phyloP scores from a whole-genome alignment of 2,113 vertebrate genomes.

The Oenanthe oenanthe region DNA sequence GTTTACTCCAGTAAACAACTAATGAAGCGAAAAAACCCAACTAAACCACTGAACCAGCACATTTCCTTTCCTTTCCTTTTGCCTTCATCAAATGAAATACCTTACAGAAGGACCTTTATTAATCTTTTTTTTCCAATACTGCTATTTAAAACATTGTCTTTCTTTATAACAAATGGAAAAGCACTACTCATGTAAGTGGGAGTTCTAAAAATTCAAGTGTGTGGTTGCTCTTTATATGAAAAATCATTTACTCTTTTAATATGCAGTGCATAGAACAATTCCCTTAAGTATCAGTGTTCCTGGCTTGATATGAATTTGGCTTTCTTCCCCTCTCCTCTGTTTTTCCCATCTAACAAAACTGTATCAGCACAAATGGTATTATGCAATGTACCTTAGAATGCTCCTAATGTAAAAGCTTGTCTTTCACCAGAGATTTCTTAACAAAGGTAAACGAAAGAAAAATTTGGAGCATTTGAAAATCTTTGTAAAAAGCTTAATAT shows the following conservation, averaged over 20 bases:
- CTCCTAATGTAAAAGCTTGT: background rate
- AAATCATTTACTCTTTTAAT: background rate
- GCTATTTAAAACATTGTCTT: background rate
- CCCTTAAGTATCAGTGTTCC: background rate
- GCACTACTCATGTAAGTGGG: background rate
- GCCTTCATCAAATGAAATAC: background rate
- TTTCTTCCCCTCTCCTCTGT: background rate
- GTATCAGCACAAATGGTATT: background rate
- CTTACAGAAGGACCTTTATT: background rate
- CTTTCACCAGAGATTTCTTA: background rate
- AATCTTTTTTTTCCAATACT: background rate
- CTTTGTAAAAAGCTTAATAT: background rate
- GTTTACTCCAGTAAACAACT: background rate
- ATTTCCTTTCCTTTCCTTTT: background rate
- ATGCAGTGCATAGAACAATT: background rate
- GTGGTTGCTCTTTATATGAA: background rate
- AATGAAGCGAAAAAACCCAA: accelerated
- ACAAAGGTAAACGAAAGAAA: background rate
- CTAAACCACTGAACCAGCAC: background rate
- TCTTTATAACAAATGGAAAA: background rate
- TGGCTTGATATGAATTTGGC: background rate
- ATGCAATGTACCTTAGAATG: background rate
- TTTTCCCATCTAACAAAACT: background rate
- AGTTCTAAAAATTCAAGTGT: background rate
- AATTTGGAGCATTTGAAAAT: background rate